phyloP scores from a whole-genome alignment of 2,888 invertebrate species.

The Morpho deidamia region DNA sequence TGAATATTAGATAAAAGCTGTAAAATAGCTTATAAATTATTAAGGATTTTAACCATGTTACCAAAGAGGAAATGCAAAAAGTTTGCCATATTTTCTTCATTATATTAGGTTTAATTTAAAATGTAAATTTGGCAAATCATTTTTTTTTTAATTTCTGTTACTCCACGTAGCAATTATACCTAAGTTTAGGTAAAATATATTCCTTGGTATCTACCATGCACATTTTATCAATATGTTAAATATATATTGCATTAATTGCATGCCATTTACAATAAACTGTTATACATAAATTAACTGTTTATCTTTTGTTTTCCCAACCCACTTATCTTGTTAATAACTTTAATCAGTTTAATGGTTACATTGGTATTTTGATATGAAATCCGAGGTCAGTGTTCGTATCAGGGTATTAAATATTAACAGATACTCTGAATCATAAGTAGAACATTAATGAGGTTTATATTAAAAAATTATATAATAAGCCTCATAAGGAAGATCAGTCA shows the following conservation, averaged over 20 bases:
- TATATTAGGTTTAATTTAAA: no score
- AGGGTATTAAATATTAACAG: no score
- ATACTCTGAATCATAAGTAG: no score
- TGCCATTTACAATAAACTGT: conserved; percentile 21
- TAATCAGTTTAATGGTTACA: neutral
- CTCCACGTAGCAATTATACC: neutral
- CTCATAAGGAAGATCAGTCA: no score
- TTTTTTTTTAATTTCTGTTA: conserved; percentile 1
- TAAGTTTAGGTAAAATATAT: no score
- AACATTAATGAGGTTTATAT: no score
- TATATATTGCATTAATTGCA: no score
- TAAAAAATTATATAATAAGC: no score
- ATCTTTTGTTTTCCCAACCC: conserved; percentile 1
- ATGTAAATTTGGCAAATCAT: neutral
- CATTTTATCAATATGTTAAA: conserved; percentile 3
- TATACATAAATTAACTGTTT: conserved; percentile 1
- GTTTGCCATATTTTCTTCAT: no score
- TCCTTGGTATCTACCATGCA: neutral
- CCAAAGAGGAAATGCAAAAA: neutral
- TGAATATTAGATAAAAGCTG: neutral
- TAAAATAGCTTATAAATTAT: neutral
- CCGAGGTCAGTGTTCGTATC: neutral
- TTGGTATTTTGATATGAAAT: conserved; percentile 7
- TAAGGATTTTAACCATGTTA: conserved; percentile 1
- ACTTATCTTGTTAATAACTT: neutral